Evolutionary conservation across 2,888 invertebrate species (phyloP).

Genomic region (Cotesia congregata): DNA sequence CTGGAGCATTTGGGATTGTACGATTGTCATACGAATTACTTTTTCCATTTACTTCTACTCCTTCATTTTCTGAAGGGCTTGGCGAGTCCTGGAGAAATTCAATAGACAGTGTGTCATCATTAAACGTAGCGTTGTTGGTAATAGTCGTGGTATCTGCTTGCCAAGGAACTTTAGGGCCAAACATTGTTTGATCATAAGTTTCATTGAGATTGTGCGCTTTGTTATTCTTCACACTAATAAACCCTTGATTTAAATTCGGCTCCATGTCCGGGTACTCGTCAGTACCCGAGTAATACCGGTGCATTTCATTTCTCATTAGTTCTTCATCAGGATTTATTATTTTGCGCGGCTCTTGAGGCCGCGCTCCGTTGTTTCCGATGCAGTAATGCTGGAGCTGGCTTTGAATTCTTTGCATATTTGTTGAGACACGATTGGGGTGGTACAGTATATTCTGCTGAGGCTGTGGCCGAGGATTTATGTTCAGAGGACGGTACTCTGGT

Average conservation of each 20-base stretch:
- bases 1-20: constrained; percentile 61
- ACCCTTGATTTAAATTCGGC: constrained; percentile 66
- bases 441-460: constrained; percentile 32
- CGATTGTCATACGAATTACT: constrained; percentile 60
- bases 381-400: constrained; percentile 59
- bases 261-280: constrained; percentile 56
- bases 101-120: constrained; percentile 65
- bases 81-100: constrained; percentile 64
- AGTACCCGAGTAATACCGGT: constrained; percentile 6
- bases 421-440: constrained; percentile 52
- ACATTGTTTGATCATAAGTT: constrained; percentile 52
- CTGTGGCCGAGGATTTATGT: constrained; percentile 37
- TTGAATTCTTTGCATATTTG: constrained; percentile 57
- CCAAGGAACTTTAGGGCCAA: constrained; percentile 49
- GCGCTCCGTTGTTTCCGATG: constrained; percentile 54
- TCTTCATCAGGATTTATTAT: constrained; percentile 54
- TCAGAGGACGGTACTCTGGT: constrained; percentile 38
- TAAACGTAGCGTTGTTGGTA: constrained; percentile 68
- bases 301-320: constrained; percentile 30
- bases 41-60: constrained; percentile 47
- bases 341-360: constrained; percentile 65
- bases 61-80: constrained; percentile 59
- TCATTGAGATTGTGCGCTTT: constrained; percentile 61
- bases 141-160: constrained; percentile 60
- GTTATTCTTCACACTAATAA: constrained; percentile 53